Conservation (phyloP, 1,140 invertebrate genomes). For the Drosophila hydei region DNA sequence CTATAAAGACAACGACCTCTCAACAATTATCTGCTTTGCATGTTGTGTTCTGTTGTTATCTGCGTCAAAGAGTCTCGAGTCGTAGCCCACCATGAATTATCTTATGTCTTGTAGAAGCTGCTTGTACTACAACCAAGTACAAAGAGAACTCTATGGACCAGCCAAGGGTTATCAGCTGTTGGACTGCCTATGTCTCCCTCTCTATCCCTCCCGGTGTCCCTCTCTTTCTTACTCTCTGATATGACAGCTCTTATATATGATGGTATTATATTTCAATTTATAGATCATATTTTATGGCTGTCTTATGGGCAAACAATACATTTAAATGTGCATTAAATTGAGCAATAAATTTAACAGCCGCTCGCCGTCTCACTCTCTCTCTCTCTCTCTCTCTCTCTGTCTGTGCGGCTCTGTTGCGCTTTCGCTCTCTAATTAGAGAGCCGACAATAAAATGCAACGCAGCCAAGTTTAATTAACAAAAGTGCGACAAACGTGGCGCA, state of each 20-base stretch:
- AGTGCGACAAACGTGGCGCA: slow-evolving; percentile 53
- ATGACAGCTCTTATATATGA: slow-evolving; percentile 18
- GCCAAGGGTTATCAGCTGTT: slow-evolving; percentile 44
- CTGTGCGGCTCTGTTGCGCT: neutral
- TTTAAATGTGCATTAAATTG: slow-evolving; percentile 74
- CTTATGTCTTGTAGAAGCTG: slow-evolving; percentile 12
- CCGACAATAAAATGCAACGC: slow-evolving; percentile 58
- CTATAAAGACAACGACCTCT: slow-evolving; percentile 31
- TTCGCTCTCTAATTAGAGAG: slow-evolving; percentile 54
- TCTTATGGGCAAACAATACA: slow-evolving; percentile 26
- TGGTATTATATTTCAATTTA: slow-evolving; percentile 56
- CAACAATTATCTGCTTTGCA: slow-evolving; percentile 2
- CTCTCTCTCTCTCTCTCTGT: neutral
- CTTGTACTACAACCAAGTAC: slow-evolving; percentile 12
- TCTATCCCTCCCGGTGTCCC: neutral
- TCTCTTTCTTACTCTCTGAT: slow-evolving; percentile 2
- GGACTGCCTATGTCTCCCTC: neutral
- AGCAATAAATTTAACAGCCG: slow-evolving; percentile 58
- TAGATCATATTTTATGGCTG: slow-evolving; percentile 37
- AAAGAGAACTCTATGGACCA: slow-evolving; percentile 4
- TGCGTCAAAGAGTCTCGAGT: slow-evolving; percentile 4
- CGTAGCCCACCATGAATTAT: slow-evolving; percentile 38
- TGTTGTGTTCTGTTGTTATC: slow-evolving; percentile 15
- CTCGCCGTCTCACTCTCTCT: neutral
- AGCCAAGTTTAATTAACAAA: slow-evolving; percentile 73